Percentiles rank a stretch among this genome's conserved stretches.
Conservation (phyloP, 2,113 vertebrate species). For the Epinephelus lanceolatus region DNA sequence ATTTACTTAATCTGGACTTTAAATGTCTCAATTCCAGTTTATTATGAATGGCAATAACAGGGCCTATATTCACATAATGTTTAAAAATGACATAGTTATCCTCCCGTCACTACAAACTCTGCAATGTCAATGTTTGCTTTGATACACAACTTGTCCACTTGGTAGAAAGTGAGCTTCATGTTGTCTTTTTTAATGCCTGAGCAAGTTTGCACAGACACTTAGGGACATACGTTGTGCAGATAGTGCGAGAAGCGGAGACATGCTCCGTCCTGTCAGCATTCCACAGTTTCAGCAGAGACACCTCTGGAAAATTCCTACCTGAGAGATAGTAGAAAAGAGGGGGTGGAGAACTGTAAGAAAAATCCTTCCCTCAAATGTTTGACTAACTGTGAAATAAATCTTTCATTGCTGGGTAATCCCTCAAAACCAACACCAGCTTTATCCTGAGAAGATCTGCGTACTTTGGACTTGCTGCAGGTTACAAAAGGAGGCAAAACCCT, state of each 20-base stretch:
- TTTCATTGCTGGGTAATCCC: conserved; percentile 14
- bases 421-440: background rate
- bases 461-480: conserved; percentile 25
- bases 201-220: conserved; percentile 47
- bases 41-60: no score
- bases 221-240: conserved; percentile 31
- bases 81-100: background rate
- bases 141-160: background rate
- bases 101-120: background rate
- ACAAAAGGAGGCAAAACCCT: background rate
- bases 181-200: conserved; percentile 12
- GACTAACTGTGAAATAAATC: conserved; percentile 26
- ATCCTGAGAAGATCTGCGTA: conserved; percentile 9
- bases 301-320: conserved; percentile 79
- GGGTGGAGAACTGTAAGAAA: conserved; percentile 1
- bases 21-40: no score
- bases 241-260: conserved; percentile 48
- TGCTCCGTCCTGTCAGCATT: conserved; percentile 83
- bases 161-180: background rate
- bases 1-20: no score
- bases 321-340: conserved; percentile 18
- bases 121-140: background rate
- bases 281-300: conserved; percentile 63
- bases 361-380: conserved; percentile 11
- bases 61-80: background rate